Percentiles rank a stretch among this genome's conserved stretches.
Evolutionary conservation across 2,797 vertebrate genomes (phyloP).

Genomic region (Mallotus villosus): DNA sequence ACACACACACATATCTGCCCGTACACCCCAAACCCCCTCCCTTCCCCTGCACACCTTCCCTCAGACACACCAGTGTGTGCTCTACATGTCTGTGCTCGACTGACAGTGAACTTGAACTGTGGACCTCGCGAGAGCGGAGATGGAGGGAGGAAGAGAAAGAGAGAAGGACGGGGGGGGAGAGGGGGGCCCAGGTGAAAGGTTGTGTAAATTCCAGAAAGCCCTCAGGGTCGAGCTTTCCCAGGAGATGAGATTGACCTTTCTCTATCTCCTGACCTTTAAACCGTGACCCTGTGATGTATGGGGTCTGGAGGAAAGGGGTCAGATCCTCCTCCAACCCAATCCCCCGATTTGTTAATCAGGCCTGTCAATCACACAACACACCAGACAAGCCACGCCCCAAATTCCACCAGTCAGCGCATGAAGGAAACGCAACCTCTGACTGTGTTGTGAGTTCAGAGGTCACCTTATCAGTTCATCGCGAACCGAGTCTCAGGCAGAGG

Average conservation of each 20-base stretch:
- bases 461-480: slow-evolving; percentile 17
- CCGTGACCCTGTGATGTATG: slow-evolving; percentile 33
- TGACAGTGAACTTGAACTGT: slow-evolving; percentile 71
- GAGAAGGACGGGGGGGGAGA: slow-evolving; percentile 27
- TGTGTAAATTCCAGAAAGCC: slow-evolving; percentile 59
- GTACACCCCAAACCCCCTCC: neutral
- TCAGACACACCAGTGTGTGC: slow-evolving; percentile 4
- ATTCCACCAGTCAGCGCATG: slow-evolving; percentile 8
- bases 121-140: slow-evolving; percentile 13
- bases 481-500: slow-evolving; percentile 18
- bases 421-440: slow-evolving; percentile 30
- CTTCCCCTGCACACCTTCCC: neutral
- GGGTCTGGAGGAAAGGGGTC: slow-evolving; percentile 25
- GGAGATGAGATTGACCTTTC: slow-evolving; percentile 55
- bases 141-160: slow-evolving; percentile 11
- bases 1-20: neutral
- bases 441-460: neutral
- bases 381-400: slow-evolving; percentile 13
- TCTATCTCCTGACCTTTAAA: slow-evolving; percentile 54
- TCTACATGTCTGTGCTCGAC: slow-evolving; percentile 47
- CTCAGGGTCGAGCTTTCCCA: slow-evolving; percentile 45
- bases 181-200: slow-evolving; percentile 57
- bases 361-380: slow-evolving; percentile 15
- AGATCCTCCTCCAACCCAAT: neutral
- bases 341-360: neutral